A percentile compares a stretch with the other conserved stretches of the same genome.
phyloP scores from a whole-genome alignment of 2,797 vertebrate genomes.

The Acanthopagrus latus region DNA sequence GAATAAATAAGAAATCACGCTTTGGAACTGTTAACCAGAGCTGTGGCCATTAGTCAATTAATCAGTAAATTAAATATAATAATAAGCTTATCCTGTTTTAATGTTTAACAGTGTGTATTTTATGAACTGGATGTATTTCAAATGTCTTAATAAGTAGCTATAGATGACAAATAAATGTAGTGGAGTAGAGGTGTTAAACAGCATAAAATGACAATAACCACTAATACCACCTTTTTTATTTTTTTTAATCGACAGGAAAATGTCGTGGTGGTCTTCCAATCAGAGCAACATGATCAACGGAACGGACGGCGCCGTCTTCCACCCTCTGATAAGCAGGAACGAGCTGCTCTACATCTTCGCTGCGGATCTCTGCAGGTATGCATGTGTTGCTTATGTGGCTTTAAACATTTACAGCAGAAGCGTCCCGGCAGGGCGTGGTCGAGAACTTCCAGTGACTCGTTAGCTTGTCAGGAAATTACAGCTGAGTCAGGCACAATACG shows the following conservation, averaged over 20 bases:
- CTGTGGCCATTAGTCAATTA: neutral
- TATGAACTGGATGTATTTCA: neutral
- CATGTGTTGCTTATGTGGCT: neutral
- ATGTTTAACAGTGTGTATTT: neutral
- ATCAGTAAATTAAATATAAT: neutral
- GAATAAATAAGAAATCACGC: too few relatives aligned
- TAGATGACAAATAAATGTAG: neutral
- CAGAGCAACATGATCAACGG: conserved; percentile 92
- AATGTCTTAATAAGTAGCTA: neutral
- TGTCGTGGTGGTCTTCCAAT: conserved; percentile 89
- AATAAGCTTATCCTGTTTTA: neutral
- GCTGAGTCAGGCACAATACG: conserved; percentile 11
- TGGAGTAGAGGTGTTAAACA: neutral
- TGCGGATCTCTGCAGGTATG: conserved; percentile 89
- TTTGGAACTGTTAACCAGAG: neutral
- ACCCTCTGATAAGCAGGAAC: conserved; percentile 86
- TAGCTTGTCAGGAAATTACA: conserved; percentile 5
- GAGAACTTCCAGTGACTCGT: neutral
- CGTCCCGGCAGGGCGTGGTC: neutral
- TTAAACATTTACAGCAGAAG: conserved; percentile 55
- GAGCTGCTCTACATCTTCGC: conserved; percentile 90
- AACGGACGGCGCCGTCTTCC: conserved; percentile 88
- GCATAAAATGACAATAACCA: neutral
- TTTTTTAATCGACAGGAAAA: conserved; percentile 69
- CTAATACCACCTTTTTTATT: neutral